phyloP scores from a whole-genome alignment of 2,797 vertebrate genomes.

The Sebastes taczanowskii region DNA sequence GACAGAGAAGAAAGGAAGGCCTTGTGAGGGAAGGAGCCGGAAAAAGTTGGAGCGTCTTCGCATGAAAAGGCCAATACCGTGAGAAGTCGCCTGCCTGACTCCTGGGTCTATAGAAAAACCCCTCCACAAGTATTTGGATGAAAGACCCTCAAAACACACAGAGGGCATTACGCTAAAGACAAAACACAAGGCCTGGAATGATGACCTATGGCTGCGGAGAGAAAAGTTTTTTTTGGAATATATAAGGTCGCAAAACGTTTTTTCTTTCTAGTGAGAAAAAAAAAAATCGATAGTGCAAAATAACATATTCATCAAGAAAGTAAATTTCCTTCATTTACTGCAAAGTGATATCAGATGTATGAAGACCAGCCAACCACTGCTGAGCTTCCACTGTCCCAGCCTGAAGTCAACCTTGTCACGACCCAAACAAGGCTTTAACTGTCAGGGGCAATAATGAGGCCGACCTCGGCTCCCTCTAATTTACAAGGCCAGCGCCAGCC shows the following conservation, averaged over 20 bases:
- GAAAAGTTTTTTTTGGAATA: neutral
- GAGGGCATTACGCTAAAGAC: conserved; percentile 24
- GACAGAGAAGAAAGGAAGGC: conserved; percentile 86
- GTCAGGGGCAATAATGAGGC: conserved; percentile 75
- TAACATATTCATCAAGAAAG: conserved; percentile 26
- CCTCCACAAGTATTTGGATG: conserved; percentile 42
- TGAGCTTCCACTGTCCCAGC: conserved; percentile 26
- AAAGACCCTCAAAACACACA: conserved; percentile 57
- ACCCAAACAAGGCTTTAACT: conserved; percentile 74
- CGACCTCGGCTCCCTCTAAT: conserved; percentile 71
- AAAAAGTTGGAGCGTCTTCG: conserved; percentile 69
- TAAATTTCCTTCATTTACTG: conserved; percentile 15
- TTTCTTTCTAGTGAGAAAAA: neutral
- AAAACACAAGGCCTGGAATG: conserved; percentile 37
- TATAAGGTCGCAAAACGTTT: neutral
- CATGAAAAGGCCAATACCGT: conserved; percentile 72
- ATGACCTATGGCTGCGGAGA: conserved; percentile 7
- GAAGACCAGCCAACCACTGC: conserved; percentile 16
- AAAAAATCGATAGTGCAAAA: neutral
- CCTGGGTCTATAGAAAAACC: conserved; percentile 45
- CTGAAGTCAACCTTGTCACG: conserved; percentile 61
- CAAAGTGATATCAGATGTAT: conserved; percentile 52
- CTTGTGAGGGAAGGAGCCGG: conserved; percentile 65
- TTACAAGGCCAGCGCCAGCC: conserved; percentile 73
- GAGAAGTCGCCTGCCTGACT: conserved; percentile 70